Conservation (phyloP, 2,113 vertebrate genomes). For the Gopherus evgoodei region DNA sequence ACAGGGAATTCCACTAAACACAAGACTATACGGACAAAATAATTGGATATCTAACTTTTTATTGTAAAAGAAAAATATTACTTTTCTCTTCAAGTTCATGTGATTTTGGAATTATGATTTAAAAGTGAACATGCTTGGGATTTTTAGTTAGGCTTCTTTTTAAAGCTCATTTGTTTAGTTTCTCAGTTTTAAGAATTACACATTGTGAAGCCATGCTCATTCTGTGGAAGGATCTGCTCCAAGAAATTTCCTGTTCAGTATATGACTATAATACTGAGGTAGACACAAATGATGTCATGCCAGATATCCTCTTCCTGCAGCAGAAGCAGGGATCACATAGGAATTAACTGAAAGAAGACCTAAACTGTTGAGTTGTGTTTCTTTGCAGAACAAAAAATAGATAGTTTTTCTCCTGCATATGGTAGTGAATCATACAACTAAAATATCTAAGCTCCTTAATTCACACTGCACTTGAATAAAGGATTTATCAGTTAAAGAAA, state of each 20-base stretch:
- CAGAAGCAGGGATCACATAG: not conserved
- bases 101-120: not conserved
- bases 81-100: not conserved
- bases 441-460: constrained; percentile 68
- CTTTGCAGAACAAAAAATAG: constrained; percentile 65
- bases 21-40: not conserved
- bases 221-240: not conserved
- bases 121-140: not conserved
- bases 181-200: not conserved
- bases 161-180: not conserved
- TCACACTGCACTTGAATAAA: constrained; percentile 54
- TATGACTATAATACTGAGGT: not conserved
- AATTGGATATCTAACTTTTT: not conserved
- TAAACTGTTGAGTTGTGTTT: constrained; percentile 65
- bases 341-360: constrained; percentile 40
- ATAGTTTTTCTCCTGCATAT: constrained; percentile 68
- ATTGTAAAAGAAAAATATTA: not conserved
- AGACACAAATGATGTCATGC: not conserved
- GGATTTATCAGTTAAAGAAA: constrained; percentile 8
- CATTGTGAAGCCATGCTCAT: not conserved
- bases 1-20: not conserved
- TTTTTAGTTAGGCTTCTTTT: not conserved
- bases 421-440: constrained; percentile 75
- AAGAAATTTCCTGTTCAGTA: constrained; percentile 1
- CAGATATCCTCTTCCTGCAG: not conserved